Evolutionary conservation across 2,888 invertebrate species (phyloP).

Genomic region (Drosophila leonis): DNA sequence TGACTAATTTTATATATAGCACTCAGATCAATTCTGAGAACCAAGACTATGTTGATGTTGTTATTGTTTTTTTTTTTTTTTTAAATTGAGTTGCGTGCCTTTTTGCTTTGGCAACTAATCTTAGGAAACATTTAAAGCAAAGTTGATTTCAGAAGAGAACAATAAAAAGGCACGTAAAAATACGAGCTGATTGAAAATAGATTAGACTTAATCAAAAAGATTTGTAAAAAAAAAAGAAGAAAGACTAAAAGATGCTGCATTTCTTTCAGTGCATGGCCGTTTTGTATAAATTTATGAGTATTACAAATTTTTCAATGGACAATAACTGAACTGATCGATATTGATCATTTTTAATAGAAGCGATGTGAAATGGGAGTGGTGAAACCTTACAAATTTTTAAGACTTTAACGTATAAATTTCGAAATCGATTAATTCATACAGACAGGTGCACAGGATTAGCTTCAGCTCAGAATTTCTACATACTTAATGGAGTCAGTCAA

Average conservation of each 20-base stretch:
- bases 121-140: constrained; percentile 9
- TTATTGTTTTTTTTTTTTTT: not conserved
- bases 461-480: too few species aligned
- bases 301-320: not conserved
- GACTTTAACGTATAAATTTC: too few species aligned
- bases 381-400: too few species aligned
- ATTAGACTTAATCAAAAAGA: not conserved
- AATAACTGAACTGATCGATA: not conserved
- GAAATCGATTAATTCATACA: too few species aligned
- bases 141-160: not conserved
- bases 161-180: constrained; percentile 7
- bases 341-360: too few species aligned
- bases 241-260: too few species aligned
- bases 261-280: not conserved
- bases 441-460: too few species aligned
- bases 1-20: constrained; percentile 41
- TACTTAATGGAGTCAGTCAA: too few species aligned
- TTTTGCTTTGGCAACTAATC: constrained; percentile 5
- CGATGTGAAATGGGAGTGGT: too few species aligned
- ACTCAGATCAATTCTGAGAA: constrained; percentile 33
- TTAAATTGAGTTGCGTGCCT: constrained; percentile 11
- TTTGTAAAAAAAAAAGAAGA: not conserved
- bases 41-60: constrained; percentile 4
- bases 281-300: not conserved
- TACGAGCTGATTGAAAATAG: not conserved